Conservation (phyloP, 92 coral and sea anemone species). For the Actinernus sp. region DNA sequence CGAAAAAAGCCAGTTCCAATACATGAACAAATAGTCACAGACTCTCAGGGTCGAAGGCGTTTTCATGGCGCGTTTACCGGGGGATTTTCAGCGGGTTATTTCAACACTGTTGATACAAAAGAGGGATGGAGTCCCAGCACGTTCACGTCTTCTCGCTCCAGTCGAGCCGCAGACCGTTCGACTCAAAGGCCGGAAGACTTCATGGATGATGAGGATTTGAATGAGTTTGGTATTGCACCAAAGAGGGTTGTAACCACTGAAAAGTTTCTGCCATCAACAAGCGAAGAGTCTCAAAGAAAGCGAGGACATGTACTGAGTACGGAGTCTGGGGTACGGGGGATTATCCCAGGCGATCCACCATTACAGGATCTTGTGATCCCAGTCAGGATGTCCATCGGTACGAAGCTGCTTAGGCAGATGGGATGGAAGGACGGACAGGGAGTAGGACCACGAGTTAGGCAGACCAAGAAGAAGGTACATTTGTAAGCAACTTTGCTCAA, state of each 20-base stretch:
- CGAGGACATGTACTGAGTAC: conserved; percentile 20
- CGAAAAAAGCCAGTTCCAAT: conserved; percentile 94
- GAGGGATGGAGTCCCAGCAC: conserved; percentile 97
- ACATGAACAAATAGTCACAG: conserved; percentile 98
- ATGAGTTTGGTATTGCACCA: conserved; percentile 98
- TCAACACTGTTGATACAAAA: conserved; percentile 97
- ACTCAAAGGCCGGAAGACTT: conserved; percentile 95
- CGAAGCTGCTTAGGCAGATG: conserved; percentile 88
- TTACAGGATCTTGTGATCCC: conserved; percentile 91
- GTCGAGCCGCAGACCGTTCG: conserved; percentile 53
- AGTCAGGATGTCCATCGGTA: conserved; percentile 85
- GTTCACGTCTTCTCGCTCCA: conserved; percentile 88
- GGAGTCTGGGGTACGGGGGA: background rate
- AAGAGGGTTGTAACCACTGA: conserved; percentile 82
- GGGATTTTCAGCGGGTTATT: conserved; percentile 99
- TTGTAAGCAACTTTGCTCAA: no score
- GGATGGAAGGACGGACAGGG: conserved; percentile 99
- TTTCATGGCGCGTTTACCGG: conserved; percentile 99
- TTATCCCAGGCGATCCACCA: conserved; percentile 53
- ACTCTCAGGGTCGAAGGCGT: conserved; percentile 89
- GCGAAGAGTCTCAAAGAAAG: conserved; percentile 28
- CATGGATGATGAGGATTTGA: conserved; percentile 98
- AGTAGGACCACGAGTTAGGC: conserved; percentile 91
- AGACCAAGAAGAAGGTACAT: conserved; percentile 82
- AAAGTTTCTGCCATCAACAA: conserved; percentile 60